A percentile compares a stretch with the other conserved stretches of the same genome.
Conservation (phyloP, 2,797 vertebrate genomes). For the Dermochelys coriacea region DNA sequence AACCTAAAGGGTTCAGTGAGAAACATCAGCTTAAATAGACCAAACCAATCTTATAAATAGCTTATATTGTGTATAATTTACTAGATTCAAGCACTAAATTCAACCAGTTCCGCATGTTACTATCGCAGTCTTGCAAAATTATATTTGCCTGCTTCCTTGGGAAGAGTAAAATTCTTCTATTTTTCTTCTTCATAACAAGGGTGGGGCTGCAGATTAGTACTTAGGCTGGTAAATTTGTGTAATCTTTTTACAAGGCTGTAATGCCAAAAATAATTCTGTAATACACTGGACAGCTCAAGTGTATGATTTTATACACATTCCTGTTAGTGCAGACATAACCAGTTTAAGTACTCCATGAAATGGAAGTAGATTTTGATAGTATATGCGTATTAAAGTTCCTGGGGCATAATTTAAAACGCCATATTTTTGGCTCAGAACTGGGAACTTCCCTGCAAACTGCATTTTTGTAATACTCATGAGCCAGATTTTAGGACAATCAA, state of each 20-base stretch:
- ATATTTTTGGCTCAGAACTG: not conserved
- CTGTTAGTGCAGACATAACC: not conserved
- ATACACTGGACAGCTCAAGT: not conserved
- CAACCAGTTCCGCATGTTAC: not conserved
- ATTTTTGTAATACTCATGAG: not conserved
- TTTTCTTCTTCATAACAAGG: not conserved
- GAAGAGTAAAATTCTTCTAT: not conserved
- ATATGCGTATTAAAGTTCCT: not conserved
- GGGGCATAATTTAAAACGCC: not conserved
- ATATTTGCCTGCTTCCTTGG: not conserved
- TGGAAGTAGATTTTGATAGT: not conserved
- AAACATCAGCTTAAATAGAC: not conserved
- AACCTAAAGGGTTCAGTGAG: not conserved
- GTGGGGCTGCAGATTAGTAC: rapidly evolving
- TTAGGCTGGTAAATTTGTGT: not conserved
- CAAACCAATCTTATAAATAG: not conserved
- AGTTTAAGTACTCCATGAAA: not conserved
- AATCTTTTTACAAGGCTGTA: not conserved
- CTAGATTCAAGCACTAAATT: not conserved
- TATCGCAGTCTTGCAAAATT: not conserved
- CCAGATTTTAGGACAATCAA: not conserved
- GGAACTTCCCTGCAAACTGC: not conserved
- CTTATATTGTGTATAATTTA: not conserved
- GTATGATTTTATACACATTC: not conserved
- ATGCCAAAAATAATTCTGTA: not conserved